phyloP scores from a whole-genome alignment of 2,113 vertebrate species.

The Cheirogaleus medius region DNA sequence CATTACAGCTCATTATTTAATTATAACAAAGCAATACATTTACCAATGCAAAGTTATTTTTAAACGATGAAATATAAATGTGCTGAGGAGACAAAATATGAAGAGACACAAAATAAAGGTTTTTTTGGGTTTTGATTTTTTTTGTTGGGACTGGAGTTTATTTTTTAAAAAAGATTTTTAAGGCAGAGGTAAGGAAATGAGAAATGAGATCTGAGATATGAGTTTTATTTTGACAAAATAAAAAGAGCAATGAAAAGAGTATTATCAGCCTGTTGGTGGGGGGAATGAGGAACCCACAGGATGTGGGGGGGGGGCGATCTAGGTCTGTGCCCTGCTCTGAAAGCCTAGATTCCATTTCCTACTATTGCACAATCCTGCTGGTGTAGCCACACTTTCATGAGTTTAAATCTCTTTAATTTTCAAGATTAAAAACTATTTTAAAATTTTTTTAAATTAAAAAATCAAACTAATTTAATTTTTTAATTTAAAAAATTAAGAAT shows the following conservation, averaged over 20 bases:
- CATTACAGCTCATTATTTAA: neutral
- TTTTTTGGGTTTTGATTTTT: neutral
- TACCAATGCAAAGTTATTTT: neutral
- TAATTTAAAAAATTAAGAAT: neutral
- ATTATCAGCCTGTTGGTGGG: neutral
- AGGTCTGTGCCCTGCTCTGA: accelerated
- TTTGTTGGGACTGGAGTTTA: neutral
- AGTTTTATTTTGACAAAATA: neutral
- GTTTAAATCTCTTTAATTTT: neutral
- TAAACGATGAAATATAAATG: neutral
- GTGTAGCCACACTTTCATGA: neutral
- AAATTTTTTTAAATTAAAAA: no score
- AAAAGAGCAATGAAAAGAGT: neutral
- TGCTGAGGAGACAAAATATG: neutral
- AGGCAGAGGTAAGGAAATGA: neutral
- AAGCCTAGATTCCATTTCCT: neutral
- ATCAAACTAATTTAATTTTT: no score
- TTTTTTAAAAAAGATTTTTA: neutral
- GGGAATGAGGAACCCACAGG: accelerated
- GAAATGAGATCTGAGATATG: neutral
- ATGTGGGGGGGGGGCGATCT: no score
- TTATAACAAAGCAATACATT: neutral
- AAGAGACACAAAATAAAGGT: neutral
- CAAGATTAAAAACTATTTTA: neutral
- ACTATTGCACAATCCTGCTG: neutral